A percentile compares a stretch with the other conserved stretches of the same genome.
Evolutionary conservation across 2,888 invertebrate species (phyloP).

Genomic region (Apodemia zela): DNA sequence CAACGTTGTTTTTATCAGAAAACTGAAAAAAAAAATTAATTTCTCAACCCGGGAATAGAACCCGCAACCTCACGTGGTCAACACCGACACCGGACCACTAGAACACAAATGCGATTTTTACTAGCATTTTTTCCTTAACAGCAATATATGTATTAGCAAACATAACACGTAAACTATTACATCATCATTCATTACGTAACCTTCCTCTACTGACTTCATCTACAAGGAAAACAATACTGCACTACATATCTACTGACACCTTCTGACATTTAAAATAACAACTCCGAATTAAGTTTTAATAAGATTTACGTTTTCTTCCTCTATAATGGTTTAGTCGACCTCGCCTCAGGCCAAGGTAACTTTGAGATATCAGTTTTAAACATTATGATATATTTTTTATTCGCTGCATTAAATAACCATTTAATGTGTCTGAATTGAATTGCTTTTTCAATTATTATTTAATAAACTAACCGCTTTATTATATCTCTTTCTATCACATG

Average conservation of each 20-base stretch:
- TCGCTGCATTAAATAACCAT: not conserved
- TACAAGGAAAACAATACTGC: constrained; percentile 1
- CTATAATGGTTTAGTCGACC: not conserved
- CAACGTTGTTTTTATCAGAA: no score
- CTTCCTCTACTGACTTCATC: not conserved
- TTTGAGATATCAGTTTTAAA: constrained; percentile 3
- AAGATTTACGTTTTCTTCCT: not conserved
- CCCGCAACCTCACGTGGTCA: no score
- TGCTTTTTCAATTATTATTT: no score
- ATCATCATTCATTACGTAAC: not conserved
- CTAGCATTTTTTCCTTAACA: not conserved
- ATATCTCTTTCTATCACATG: no score
- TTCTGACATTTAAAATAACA: not conserved
- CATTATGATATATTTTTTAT: not conserved
- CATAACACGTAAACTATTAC: not conserved
- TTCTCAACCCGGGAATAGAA: no score
- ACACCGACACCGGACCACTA: no score
- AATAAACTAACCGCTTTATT: no score
- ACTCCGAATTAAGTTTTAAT: not conserved
- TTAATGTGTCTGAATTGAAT: no score
- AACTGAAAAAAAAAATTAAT: no score
- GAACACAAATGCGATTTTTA: no score
- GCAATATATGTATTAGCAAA: not conserved
- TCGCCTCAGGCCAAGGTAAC: constrained; percentile 14
- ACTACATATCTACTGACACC: not conserved